Base-by-base conservation (phyloP, 2,113 vertebrate species). In the Colinus virginianus region DNA sequence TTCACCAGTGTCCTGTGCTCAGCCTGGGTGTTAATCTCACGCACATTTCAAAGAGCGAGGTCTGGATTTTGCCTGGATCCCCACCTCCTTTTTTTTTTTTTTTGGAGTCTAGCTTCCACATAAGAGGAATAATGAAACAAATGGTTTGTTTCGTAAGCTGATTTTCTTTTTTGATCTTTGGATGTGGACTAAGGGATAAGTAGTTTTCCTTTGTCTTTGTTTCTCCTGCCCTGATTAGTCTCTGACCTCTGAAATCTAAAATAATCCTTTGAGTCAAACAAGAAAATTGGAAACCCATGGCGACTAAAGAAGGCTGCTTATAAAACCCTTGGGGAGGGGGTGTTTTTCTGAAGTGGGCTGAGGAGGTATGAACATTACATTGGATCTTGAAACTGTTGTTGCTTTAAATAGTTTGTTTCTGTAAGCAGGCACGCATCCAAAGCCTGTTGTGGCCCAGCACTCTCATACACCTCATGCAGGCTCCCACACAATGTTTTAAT, bases 401-500 rank as follows among this genome's bases (percentile, higher is more conserved):
- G 68, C 90, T 96, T 94, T 96, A 94, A 96, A 93, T 92, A 96
- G 84, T n/a, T 46, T 82, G 72, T 94, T 94, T 87, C 84, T 92
- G 71, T 83, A 64, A 4, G 6, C 12, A 13, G 95, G 95, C 96
- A 86, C 2, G 0, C 36, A 69, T 76, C 96, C 96, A 96, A 94
- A 95, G 89, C 89, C 87, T 93, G 81, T 76, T 92, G 92, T 95
- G 86, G 92, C 95, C 92, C 92, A 89, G 91, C 25, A 9, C 81
- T 92, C 90, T 88, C 28, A 32, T 93, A 82, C 84, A 96, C 89
- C 96, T 95, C 95, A 89, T 66, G 68, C 64, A 87, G 89, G 90
- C 91, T 94, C 94, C 94, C 93, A 96, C 95, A 80, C 93, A 92
- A 56, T 51, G 84, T 84, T 96, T 94, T 94, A 95, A 95, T 93